Percentiles rank a stretch among this genome's conserved stretches.
Evolutionary conservation across 2,888 invertebrate species (phyloP).

Genomic region (Thumatha senex): DNA sequence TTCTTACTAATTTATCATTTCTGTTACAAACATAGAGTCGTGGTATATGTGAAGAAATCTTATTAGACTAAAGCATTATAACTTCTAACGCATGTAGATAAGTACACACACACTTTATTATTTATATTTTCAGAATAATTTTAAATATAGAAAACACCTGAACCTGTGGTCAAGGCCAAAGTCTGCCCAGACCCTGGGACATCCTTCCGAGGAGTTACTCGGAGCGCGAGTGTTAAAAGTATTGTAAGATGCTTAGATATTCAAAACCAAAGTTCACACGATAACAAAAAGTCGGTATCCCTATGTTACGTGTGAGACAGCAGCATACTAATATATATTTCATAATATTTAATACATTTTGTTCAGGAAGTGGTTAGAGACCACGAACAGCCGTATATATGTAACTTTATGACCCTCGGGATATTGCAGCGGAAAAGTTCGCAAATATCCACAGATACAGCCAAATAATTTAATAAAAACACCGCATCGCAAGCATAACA

Average conservation of each 20-base stretch:
- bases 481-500: conserved; percentile 22
- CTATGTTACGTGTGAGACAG: background rate
- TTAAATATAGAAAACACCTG: no score
- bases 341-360: background rate
- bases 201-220: no score
- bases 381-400: conserved; percentile 7
- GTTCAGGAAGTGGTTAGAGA: conserved; percentile 2
- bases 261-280: background rate
- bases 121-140: no score
- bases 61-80: no score
- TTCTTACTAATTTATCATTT: no score
- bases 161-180: no score
- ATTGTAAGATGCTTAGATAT: background rate
- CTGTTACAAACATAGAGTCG: no score
- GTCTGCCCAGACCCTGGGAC: no score
- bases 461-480: conserved; percentile 34
- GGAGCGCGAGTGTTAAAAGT: no score
- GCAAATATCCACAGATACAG: conserved; percentile 12
- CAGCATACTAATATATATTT: background rate
- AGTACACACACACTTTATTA: no score
- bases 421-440: conserved; percentile 16
- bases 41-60: no score
- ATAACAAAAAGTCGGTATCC: background rate
- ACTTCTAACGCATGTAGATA: no score
- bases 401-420: conserved; percentile 8